These are phyloP conservation scores for Petrolisthes manimaculis DNA, from an alignment of 2,888 invertebrate species.

Conservation along the genomic window DNA sequence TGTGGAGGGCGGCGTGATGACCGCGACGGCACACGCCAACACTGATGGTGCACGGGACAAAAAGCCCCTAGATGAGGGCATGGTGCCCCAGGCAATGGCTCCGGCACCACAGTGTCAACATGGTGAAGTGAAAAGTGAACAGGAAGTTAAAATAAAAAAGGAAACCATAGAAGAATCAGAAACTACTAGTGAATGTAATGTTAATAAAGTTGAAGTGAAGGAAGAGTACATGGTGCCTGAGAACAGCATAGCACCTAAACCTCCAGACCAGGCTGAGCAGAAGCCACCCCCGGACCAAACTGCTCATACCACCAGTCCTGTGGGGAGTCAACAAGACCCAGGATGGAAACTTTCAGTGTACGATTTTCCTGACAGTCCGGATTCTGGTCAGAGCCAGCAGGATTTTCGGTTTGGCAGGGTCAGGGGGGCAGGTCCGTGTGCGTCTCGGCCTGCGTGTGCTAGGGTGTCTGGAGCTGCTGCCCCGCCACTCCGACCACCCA, in stretches of 20 bases:
- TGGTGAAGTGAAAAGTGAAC: conserved; percentile 30
- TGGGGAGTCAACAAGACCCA: conserved; percentile 33
- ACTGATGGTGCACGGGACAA: conserved; percentile 33
- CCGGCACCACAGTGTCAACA: conserved; percentile 24
- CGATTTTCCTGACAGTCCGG: conserved; percentile 61
- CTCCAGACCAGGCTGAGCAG: conserved; percentile 41
- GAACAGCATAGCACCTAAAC: conserved; percentile 53
- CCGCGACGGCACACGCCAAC: conserved; percentile 47
- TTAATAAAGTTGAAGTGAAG: conserved; percentile 42
- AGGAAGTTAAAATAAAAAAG: conserved; percentile 36
- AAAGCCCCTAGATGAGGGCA: conserved; percentile 16
- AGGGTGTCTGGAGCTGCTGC: conserved; percentile 39
- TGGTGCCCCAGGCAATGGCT: not conserved
- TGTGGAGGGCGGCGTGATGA: conserved; percentile 55
- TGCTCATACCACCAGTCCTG: not conserved
- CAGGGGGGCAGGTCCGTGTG: conserved; percentile 63
- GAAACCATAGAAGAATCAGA: conserved; percentile 36
- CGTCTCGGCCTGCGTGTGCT: conserved; percentile 65
- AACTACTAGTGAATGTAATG: conserved; percentile 35
- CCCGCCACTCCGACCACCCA: conserved; percentile 34
- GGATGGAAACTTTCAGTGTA: conserved; percentile 51
- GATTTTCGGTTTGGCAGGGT: conserved; percentile 66
- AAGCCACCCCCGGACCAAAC: conserved; percentile 17
- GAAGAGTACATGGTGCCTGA: conserved; percentile 25
- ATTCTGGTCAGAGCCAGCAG: conserved; percentile 49